These are phyloP conservation scores for Pygoscelis adeliae DNA, from an alignment of 2,113 vertebrate species.

Conservation along the genomic window DNA sequence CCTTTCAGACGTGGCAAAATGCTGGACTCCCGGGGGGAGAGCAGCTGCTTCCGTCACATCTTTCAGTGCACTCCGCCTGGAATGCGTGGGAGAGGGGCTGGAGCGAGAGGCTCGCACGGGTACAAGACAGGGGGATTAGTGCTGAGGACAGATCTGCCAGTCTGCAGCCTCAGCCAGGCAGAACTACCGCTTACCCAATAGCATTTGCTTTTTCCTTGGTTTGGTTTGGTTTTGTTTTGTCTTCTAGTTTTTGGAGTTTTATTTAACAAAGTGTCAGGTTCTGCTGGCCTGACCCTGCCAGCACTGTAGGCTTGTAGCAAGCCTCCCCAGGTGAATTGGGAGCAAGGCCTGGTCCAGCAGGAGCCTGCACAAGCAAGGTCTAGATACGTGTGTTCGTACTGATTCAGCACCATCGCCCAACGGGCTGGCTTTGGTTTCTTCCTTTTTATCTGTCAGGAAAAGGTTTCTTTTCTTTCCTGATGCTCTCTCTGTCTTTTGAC, in stretches of 20 bases:
- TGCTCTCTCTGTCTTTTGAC: background rate
- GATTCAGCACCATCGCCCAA: background rate
- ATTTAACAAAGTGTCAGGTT: background rate
- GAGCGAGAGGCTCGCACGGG: background rate
- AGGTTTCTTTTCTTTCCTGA: background rate
- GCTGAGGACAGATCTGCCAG: background rate
- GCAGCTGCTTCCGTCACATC: slow-evolving; percentile 10
- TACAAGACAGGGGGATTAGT: background rate
- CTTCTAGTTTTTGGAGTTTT: background rate
- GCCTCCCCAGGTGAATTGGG: background rate
- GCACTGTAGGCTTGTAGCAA: background rate
- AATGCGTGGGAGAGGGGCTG: background rate
- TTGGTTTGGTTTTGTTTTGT: background rate
- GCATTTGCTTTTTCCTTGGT: background rate
- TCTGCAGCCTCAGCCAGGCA: background rate
- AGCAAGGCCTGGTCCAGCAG: background rate
- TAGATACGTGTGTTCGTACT: background rate
- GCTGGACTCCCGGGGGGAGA: background rate
- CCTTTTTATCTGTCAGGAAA: background rate
- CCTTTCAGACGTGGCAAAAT: background rate
- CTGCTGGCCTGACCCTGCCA: background rate
- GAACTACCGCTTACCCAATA: background rate
- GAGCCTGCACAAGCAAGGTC: background rate
- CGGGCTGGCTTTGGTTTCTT: background rate
- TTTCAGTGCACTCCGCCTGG: slow-evolving; percentile 28